Evolutionary conservation across 2,888 invertebrate genomes (phyloP), one percentile per base, ranked within the genome.

Genomic region (Notodonta ziczac): DNA sequence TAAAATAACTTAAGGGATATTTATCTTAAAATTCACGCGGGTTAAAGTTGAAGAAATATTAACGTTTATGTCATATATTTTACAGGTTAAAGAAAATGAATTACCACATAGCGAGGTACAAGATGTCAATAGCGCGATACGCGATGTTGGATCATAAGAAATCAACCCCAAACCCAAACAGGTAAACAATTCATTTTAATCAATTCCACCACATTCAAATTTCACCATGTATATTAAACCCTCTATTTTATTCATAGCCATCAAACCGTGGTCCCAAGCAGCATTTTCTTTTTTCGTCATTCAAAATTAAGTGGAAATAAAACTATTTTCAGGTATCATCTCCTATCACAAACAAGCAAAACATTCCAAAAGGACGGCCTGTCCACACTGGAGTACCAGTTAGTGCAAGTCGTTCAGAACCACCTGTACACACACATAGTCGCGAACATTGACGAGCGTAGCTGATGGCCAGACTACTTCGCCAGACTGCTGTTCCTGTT

Each of bases 101-200:
- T 69, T 96, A 97, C 70, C 97, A 97, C 87, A 97, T 99, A 86
- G 97, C 98, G 16, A 95, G 99, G 73, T 99, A 99, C 87, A 98
- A 98, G 57, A 95, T 97, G 73, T 97, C 97, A 66, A 96, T 99
- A 72, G 99, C 99, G 0, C 95, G 99, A 44, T 99, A 99, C 90
- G 98, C 97, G 70, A 99, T 99, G 99, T 94, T 99, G 72, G 96
- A 96, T 76, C 99, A 99, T 91, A 96, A 96, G 78, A 97, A 97
- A 81, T 97, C 98, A 76, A 96, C 96, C 78, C 97, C 98, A 5
- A 99, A 98, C 93, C 98, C 98, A 13, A 97, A 97, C 88, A 96
- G 98, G 97, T 97, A 40, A 56, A 9, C 9, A 52, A 42, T n/a
- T 44, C 12, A 46, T 48, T 57, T 32, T 58, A 55, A 60, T 35